phyloP scores from a whole-genome alignment of 2,797 vertebrate genomes.

The Aeoliscus strigatus region DNA sequence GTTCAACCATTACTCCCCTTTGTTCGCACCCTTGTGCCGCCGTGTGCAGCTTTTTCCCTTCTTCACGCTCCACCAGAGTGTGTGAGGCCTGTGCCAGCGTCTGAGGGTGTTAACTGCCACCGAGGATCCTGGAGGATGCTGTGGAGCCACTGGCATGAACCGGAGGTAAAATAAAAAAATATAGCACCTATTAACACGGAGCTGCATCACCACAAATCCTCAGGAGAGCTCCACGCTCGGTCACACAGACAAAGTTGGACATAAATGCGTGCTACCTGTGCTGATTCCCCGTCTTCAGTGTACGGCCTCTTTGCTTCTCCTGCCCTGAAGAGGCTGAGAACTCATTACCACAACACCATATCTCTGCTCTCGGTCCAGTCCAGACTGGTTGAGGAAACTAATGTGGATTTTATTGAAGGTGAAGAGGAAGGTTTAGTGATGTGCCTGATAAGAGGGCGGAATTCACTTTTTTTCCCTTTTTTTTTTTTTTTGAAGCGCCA shows the following conservation, averaged over 20 bases:
- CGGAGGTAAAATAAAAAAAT: constrained; percentile 20
- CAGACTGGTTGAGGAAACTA: constrained; percentile 49
- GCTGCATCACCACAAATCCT: constrained; percentile 6
- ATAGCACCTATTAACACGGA: constrained; percentile 28
- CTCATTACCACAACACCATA: constrained; percentile 55
- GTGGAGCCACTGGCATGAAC: constrained; percentile 10
- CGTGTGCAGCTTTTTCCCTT: constrained; percentile 14
- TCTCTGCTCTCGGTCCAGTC: constrained; percentile 50
- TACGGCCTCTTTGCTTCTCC: constrained; percentile 20
- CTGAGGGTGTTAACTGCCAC: constrained; percentile 27
- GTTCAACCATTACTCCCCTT: constrained; percentile 45
- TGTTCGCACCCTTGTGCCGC: constrained; percentile 56
- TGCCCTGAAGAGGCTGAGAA: constrained; percentile 37
- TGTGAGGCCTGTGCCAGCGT: constrained; percentile 26
- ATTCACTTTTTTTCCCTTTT: no score
- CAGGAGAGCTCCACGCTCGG: constrained; percentile 22
- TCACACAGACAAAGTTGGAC: constrained; percentile 30
- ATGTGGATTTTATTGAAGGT: constrained; percentile 61
- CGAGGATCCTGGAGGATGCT: constrained; percentile 24
- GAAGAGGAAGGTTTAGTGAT: constrained; percentile 40
- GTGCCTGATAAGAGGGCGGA: constrained; percentile 45
- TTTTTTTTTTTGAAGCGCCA: no score
- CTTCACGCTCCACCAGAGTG: constrained; percentile 8
- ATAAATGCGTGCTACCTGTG: constrained; percentile 34
- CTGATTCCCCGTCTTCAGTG: constrained; percentile 23